These are phyloP conservation scores for Ectemnius continuus DNA, from an alignment of 2,888 invertebrate genomes.

Conservation along the genomic window DNA sequence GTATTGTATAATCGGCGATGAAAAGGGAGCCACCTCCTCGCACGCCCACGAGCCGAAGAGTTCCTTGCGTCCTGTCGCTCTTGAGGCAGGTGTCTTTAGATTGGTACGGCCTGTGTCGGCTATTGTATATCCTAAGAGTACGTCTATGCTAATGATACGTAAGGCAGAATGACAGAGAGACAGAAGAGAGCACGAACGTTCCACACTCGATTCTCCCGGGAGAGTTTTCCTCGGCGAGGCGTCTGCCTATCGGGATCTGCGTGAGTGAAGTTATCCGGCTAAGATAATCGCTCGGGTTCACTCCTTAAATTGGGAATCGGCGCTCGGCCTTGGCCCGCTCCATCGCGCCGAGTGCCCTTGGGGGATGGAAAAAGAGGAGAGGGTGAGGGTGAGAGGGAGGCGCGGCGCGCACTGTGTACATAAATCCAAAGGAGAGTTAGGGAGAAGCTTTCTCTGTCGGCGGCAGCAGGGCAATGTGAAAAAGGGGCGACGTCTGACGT, in stretches of 20 bases:
- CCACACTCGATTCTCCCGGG: too few species aligned
- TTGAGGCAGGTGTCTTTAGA: conserved; percentile 65
- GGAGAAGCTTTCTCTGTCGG: conserved; percentile 64
- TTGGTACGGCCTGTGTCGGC: conserved; percentile 25
- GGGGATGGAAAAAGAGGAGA: neutral
- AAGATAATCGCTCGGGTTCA: conserved; percentile 18
- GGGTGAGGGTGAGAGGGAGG: neutral
- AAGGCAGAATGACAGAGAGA: conserved; percentile 14
- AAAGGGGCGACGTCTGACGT: conserved; percentile 72
- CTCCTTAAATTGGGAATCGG: too few species aligned
- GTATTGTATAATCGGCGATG: conserved; percentile 14
- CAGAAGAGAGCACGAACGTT: too few species aligned
- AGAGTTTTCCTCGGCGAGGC: too few species aligned
- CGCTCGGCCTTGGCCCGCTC: too few species aligned
- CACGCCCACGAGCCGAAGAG: conserved; percentile 68
- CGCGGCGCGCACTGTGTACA: conserved; percentile 26
- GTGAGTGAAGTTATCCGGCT: too few species aligned
- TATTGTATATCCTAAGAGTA: conserved; percentile 52
- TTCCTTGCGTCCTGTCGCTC: conserved; percentile 69
- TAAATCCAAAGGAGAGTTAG: conserved; percentile 39
- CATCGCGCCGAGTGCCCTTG: too few species aligned
- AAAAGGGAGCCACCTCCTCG: conserved; percentile 62
- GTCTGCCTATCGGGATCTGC: too few species aligned
- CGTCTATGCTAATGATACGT: conserved; percentile 40
- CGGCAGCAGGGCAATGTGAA: conserved; percentile 66